Evolutionary conservation across 2,888 invertebrate species (phyloP), one percentile per base, ranked within the genome.

Genomic region (Parnassius glacialis): DNA sequence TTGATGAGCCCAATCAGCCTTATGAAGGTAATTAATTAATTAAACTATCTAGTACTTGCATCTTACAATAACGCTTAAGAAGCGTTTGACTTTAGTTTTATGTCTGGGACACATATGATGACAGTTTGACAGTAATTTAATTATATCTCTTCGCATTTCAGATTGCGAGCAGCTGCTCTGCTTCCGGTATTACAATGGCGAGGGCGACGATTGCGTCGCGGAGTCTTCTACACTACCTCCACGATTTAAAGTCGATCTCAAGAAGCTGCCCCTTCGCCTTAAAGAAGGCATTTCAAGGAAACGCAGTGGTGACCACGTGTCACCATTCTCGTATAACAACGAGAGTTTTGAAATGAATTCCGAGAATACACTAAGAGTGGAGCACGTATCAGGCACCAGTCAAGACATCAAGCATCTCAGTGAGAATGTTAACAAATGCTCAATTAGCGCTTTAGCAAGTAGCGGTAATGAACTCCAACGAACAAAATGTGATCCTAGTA

Each of bases 121-220:
- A 34, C 34, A 34, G 34, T 34, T 34, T 34, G 34, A 34, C 34
- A 34, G 5, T 34, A 34, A 34, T 7, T 34, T 34, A 34, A 34
- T 34, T 34, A 34, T 34, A 34, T 34, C 13, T 11, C 41, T 54
- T 20, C 20, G 20, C n/a, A 57, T 93, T 93, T 66, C 92, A 94
- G 94, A 94, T 80, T 94, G 94, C 80, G 93, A 94, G 79, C 94
- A 94, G 80, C 88, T 94, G 68, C 89, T 94, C 69, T 94, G 94
- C 80, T 94, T 95, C 81, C 94, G 94, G 57, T 95, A 94, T 85
- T 94, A 94, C 87, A 93, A 93, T 84, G 93, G 94, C 69, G 89
- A 93, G 64, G 92, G 92, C 67, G 90, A 94, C 72, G 93, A 94
- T 72, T 94, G 94, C 78, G 90, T 93, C 68, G 94, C 94, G 66